Evolutionary conservation across 1,140 invertebrate species (phyloP), one percentile per base, ranked within the genome.

Genomic region (Leptinotarsa defecta): DNA sequence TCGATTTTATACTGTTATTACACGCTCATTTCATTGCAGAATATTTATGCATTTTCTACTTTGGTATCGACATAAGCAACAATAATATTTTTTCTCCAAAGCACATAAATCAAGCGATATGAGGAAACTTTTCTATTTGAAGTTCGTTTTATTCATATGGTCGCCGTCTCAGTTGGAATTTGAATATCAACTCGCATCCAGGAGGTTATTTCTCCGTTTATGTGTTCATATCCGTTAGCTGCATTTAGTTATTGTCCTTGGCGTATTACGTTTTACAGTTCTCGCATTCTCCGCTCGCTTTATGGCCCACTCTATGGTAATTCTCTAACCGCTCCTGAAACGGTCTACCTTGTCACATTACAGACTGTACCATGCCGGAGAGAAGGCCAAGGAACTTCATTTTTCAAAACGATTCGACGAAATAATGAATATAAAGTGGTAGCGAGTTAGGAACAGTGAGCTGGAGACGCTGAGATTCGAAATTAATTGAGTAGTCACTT

Each of bases 181-280:
- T 77, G 70, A 79, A 79, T 78, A 75, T 79, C 74, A 79, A 78
- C 64, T 76, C 71, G 74, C 65, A 78, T 19, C 52, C 52, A 78
- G 69, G 72, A 75, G 73, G 79, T 78, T 80, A 76, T 78, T 80
- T 78, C 75, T 76, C 77, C 73, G 77, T 80, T 80, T 80, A 80
- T 80, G 76, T 79, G 73, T 80, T 80, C 79, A 80, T 80, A 80
- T 80, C 79, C 79, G 76, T 79, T 79, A 80, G 79, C 79, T 79
- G 79, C 79, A 79, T 79, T 74, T 74, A 77, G 77, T 79, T 80
- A 80, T 80, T 80, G 79, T 80, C 77, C 77, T 80, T 79, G 76
- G 64, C 77, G 76, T 80, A 80, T 79, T 80, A 80, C 77, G 73
- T 80, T 80, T 79, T 79, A 79, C 74, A 71, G 73, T 76, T 73